Evolutionary conservation across 1,140 invertebrate species (phyloP).

Genomic region (Pollicipes pollicipes): DNA sequence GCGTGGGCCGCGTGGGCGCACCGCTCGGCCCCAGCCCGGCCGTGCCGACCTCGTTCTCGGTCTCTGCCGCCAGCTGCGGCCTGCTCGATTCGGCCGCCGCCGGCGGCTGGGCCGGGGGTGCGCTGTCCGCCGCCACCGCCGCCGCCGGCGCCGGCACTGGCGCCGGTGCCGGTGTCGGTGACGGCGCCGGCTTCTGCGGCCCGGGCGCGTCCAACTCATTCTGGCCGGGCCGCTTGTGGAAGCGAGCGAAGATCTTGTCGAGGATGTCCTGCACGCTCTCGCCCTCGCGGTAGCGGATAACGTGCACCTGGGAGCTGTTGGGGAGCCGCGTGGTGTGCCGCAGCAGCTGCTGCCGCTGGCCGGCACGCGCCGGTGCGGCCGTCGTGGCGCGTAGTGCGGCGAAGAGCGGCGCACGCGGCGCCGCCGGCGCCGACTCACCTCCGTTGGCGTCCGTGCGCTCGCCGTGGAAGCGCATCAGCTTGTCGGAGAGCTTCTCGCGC

Average conservation of each 20-base stretch:
- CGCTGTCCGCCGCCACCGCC: too few species aligned
- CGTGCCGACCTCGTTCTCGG: background rate
- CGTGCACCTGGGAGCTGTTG: conserved; percentile 21
- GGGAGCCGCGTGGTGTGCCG: conserved; percentile 15
- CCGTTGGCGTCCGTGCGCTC: background rate
- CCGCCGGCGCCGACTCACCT: background rate
- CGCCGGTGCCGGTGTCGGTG: too few species aligned
- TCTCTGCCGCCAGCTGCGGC: background rate
- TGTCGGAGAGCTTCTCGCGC: background rate
- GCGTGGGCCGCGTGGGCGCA: background rate
- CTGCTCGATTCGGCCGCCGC: too few species aligned
- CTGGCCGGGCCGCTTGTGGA: background rate
- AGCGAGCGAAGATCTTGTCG: conserved; percentile 17
- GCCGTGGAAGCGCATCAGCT: background rate
- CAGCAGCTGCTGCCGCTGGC: conserved; percentile 1
- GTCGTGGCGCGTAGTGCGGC: conserved; percentile 14
- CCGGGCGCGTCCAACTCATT: background rate
- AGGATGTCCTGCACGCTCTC: conserved; percentile 20
- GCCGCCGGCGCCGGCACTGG: too few species aligned
- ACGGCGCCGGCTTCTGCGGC: background rate
- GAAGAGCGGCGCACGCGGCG: conserved; percentile 9
- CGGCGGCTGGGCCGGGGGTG: too few species aligned
- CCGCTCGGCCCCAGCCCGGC: too few species aligned
- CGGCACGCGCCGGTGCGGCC: conserved; percentile 2
- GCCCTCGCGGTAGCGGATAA: conserved; percentile 20